Conservation (phyloP, 2,797 vertebrate genomes). For the Phrynocephalus forsythii region DNA sequence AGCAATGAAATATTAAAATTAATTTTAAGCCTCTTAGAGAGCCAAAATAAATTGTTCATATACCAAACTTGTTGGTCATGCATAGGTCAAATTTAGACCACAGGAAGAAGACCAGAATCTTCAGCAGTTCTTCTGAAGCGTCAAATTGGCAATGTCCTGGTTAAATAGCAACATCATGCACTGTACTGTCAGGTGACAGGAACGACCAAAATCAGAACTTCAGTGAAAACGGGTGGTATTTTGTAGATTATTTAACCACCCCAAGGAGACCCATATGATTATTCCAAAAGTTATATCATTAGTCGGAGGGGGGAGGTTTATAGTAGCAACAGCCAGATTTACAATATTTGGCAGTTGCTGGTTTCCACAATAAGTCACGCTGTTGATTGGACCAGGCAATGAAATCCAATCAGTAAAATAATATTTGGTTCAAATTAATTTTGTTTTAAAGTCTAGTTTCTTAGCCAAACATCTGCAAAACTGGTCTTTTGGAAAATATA, state of each 20-base stretch:
- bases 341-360: constrained; percentile 28
- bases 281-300: constrained; percentile 3
- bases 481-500: constrained; percentile 61
- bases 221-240: not conserved
- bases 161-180: not conserved
- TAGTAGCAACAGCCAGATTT: constrained; percentile 25
- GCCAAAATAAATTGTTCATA: constrained; percentile 11
- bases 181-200: constrained; percentile 9
- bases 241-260: constrained; percentile 22
- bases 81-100: constrained; percentile 28
- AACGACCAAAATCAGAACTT: not conserved
- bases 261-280: not conserved
- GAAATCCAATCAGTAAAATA: constrained; percentile 50
- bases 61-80: constrained; percentile 10
- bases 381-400: constrained; percentile 37
- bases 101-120: constrained; percentile 4
- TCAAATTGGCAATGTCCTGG: not conserved
- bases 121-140: constrained; percentile 4
- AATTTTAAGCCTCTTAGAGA: constrained; percentile 13
- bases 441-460: constrained; percentile 53
- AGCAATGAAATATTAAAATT: constrained; percentile 39
- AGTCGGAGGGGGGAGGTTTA: constrained; percentile 16
- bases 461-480: constrained; percentile 65
- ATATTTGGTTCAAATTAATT: constrained; percentile 62
- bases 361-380: not conserved